Evolutionary conservation across 1,140 invertebrate species (phyloP).

Genomic region (Tetramorium simillimum): DNA sequence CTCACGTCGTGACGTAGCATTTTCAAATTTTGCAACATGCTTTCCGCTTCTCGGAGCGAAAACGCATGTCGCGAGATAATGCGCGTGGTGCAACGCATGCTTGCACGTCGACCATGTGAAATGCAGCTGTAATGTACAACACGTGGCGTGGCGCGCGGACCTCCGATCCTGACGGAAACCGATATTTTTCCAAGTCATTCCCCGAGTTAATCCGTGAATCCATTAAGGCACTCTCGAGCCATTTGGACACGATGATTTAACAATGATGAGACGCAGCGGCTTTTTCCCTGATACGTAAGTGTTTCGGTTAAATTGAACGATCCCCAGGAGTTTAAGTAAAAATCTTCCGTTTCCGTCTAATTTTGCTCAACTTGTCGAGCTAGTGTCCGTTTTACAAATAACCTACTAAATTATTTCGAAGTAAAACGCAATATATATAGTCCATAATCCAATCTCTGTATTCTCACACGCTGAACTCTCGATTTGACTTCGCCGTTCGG

Average conservation of each 20-base stretch:
- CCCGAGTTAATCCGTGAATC: constrained; percentile 24
- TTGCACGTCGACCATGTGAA: constrained; percentile 68
- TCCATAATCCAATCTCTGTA: neutral
- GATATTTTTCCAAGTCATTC: constrained; percentile 40
- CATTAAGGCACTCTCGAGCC: neutral
- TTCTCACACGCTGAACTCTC: neutral
- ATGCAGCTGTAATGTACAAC: constrained; percentile 66
- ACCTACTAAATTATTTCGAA: neutral
- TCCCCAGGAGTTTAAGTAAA: neutral
- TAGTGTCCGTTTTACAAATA: neutral
- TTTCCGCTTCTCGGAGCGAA: constrained; percentile 18
- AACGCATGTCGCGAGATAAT: constrained; percentile 1
- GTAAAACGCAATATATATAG: neutral
- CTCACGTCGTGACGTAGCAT: constrained; percentile 28
- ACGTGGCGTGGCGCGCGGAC: constrained; percentile 66
- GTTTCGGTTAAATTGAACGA: neutral
- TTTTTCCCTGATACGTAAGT: neutral
- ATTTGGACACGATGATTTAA: constrained; percentile 12
- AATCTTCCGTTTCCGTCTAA: neutral
- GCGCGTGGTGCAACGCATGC: constrained; percentile 57
- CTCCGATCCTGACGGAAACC: constrained; percentile 46
- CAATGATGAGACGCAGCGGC: neutral
- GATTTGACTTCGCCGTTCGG: neutral
- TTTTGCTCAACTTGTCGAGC: neutral
- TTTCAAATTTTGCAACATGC: constrained; percentile 45